Evolutionary conservation across 2,888 invertebrate species (phyloP).

Genomic region (Pandemis cinnamomeana): DNA sequence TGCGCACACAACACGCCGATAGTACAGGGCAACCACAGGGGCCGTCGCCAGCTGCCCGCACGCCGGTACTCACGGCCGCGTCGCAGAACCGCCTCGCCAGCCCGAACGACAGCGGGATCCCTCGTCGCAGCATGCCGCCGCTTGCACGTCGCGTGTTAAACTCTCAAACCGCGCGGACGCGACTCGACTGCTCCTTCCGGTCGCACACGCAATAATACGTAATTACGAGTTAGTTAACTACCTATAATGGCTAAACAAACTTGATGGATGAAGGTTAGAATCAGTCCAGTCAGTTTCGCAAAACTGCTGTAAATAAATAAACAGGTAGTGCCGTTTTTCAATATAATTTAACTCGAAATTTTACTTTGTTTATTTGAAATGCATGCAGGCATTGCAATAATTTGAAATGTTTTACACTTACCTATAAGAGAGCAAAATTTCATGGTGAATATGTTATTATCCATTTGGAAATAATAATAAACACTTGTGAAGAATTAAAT

Average conservation of each 20-base stretch:
- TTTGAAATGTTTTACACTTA: too few relatives aligned
- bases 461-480: too few relatives aligned
- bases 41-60: neutral
- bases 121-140: slow-evolving; percentile 34
- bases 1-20: neutral
- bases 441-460: too few relatives aligned
- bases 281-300: neutral
- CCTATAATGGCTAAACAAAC: too few relatives aligned
- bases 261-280: neutral
- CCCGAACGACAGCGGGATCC: slow-evolving; percentile 21
- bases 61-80: slow-evolving; percentile 39
- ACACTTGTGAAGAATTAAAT: too few relatives aligned
- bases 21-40: neutral
- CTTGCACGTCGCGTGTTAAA: slow-evolving; percentile 19
- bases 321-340: neutral
- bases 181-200: slow-evolving; percentile 17
- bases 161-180: neutral
- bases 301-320: slow-evolving; percentile 2
- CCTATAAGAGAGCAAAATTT: too few relatives aligned
- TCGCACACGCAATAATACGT: slow-evolving; percentile 10
- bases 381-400: too few relatives aligned
- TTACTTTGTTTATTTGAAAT: too few relatives aligned
- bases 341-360: too few relatives aligned
- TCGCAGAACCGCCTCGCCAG: slow-evolving; percentile 41
- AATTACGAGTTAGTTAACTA: neutral